Evolutionary conservation across 1,140 invertebrate species (phyloP), one percentile per base, ranked within the genome.

Genomic region (Drosophila asahinai): DNA sequence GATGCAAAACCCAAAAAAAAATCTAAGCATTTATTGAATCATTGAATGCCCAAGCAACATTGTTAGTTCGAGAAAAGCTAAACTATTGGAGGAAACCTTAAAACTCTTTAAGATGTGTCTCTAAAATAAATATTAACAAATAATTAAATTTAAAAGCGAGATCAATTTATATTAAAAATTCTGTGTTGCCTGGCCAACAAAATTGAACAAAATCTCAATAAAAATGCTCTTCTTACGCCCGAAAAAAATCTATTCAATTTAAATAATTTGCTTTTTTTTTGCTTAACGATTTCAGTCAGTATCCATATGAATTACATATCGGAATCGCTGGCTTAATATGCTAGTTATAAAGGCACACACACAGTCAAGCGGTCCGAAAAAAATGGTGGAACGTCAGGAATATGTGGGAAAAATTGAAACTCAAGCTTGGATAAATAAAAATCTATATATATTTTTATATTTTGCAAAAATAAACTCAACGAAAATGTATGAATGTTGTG

Each of bases 271-370:
- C 8, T 4, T 1, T 2, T 55, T 55, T 40, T 51, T 40, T 61
- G 49, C 27, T 49, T 36, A 40, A 47, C 48, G 38, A 58, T 66
- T 47, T 68, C 54, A 14, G 1, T 5, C 36, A 52, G 57, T 54
- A 55, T 73, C 60, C 42, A 49, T 30, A 55, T 45, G 52, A 45
- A 64, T 74, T 78, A 74, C 80, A 79, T 61, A 68, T 61, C 30
- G 55, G 55, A 68, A 68, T 68, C 63, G 80, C 47, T 42, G 81
- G 76, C 75, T 79, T 83, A 83, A 82, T 83, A 74, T 59, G 68
- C 70, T 83, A 79, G 74, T 78, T 82, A 82, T 74, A 74, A 73
- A 63, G 57, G 33, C 43, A 36, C 43, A 43, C 51, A 36, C 36
- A 15, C 36, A 25, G 0, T 3, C 63, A 57, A 61, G 45, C 27